phyloP scores from a whole-genome alignment of 2,888 invertebrate genomes.

The Drosophila greeni region DNA sequence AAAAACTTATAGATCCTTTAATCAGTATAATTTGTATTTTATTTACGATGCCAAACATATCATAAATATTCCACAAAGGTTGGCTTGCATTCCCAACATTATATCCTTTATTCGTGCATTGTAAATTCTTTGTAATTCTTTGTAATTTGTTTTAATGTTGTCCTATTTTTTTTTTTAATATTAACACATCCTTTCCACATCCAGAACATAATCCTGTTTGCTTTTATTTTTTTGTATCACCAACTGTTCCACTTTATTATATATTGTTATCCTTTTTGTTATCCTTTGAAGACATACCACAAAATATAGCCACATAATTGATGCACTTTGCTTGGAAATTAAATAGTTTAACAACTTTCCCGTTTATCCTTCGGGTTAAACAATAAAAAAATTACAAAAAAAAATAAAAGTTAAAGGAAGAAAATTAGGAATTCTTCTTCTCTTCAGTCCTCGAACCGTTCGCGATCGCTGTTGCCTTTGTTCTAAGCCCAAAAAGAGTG shows the following conservation, averaged over 20 bases:
- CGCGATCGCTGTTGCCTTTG: constrained; percentile 58
- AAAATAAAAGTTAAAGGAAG: background rate
- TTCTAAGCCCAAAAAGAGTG: constrained; percentile 62
- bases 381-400: constrained; percentile 30
- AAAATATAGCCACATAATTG: constrained; percentile 48
- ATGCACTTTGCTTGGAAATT: constrained; percentile 10
- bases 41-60: too few species aligned
- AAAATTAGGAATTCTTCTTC: background rate
- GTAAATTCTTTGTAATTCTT: too few species aligned
- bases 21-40: too few species aligned
- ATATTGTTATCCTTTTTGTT: background rate
- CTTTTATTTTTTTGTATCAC: background rate
- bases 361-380: constrained; percentile 17
- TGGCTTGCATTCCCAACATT: background rate
- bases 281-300: constrained; percentile 55
- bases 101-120: too few species aligned
- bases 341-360: background rate
- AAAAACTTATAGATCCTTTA: too few species aligned
- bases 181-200: background rate
- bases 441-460: constrained; percentile 8
- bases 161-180: background rate
- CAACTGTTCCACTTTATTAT: background rate
- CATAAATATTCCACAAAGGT: background rate
- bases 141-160: background rate
- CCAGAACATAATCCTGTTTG: background rate